These are phyloP conservation scores for Melikaiella ostensackeni DNA, from an alignment of 2,888 invertebrate genomes.

Conservation along the genomic window DNA sequence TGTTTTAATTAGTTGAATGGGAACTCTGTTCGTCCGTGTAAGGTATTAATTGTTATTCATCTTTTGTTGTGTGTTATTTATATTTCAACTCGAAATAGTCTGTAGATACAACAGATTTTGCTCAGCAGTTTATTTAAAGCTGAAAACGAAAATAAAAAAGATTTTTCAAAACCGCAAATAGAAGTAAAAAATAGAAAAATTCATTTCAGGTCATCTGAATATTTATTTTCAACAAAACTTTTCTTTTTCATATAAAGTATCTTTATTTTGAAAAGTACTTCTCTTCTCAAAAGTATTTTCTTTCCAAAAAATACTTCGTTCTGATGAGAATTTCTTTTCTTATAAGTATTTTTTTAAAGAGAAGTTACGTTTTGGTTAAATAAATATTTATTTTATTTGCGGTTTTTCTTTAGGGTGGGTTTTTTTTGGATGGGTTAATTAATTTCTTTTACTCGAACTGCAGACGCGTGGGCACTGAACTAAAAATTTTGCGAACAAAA, in stretches of 20 bases:
- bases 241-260: not conserved
- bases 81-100: constrained; percentile 45
- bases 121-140: constrained; percentile 26
- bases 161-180: constrained; percentile 24
- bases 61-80: constrained; percentile 59
- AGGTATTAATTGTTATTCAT: constrained; percentile 60
- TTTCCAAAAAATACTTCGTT: not conserved
- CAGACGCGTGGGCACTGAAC: constrained; percentile 26
- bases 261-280: constrained; percentile 4
- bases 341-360: not conserved
- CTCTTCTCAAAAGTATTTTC: not conserved
- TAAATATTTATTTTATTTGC: constrained; percentile 31
- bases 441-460: constrained; percentile 20
- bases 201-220: not conserved
- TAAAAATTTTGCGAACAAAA: not conserved
- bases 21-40: constrained; percentile 57
- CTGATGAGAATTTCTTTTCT: not conserved
- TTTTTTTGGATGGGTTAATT: constrained; percentile 7
- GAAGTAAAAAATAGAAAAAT: not conserved
- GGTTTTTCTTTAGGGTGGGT: not conserved
- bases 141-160: not conserved
- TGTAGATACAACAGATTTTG: constrained; percentile 35
- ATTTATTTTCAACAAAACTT: not conserved
- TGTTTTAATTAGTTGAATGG: constrained; percentile 60
- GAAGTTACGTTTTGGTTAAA: not conserved